phyloP scores from a whole-genome alignment of 2,888 invertebrate species.

The Heliconius ismenius region DNA sequence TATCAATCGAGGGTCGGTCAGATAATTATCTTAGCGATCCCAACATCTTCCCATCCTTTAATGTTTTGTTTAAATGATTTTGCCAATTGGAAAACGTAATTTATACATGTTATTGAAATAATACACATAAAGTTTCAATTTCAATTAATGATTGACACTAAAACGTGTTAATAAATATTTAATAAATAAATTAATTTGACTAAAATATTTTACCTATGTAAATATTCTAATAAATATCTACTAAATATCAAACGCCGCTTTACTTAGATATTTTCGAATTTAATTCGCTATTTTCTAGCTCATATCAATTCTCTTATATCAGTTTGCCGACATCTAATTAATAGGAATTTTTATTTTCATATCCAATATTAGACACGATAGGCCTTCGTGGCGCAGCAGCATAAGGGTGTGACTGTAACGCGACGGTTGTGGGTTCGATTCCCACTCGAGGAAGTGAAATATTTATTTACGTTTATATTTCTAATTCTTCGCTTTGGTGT shows the following conservation, averaged over 20 bases:
- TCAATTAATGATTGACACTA: not conserved
- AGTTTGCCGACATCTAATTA: not conserved
- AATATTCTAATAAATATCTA: not conserved
- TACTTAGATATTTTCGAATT: not conserved
- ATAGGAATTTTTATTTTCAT: too few relatives aligned
- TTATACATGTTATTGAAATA: not conserved
- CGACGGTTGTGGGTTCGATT: too few relatives aligned
- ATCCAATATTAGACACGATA: too few relatives aligned
- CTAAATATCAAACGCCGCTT: not conserved
- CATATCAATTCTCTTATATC: not conserved
- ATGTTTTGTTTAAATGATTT: slow-evolving; percentile 4
- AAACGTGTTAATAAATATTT: not conserved
- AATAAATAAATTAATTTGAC: not conserved
- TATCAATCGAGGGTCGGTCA: slow-evolving; percentile 22
- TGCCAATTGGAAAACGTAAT: not conserved
- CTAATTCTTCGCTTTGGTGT: too few relatives aligned
- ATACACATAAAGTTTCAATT: not conserved
- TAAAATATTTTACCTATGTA: not conserved
- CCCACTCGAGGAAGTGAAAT: too few relatives aligned
- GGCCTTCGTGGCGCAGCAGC: too few relatives aligned
- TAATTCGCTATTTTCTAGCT: too few relatives aligned
- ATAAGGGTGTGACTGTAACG: too few relatives aligned
- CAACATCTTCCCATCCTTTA: not conserved
- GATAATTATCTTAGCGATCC: slow-evolving; percentile 9
- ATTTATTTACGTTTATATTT: too few relatives aligned